Percentiles rank a stretch among this genome's conserved stretches.
Evolutionary conservation across 92 coral and sea anemone genomes (phyloP).

Genomic region (Metridium senile): DNA sequence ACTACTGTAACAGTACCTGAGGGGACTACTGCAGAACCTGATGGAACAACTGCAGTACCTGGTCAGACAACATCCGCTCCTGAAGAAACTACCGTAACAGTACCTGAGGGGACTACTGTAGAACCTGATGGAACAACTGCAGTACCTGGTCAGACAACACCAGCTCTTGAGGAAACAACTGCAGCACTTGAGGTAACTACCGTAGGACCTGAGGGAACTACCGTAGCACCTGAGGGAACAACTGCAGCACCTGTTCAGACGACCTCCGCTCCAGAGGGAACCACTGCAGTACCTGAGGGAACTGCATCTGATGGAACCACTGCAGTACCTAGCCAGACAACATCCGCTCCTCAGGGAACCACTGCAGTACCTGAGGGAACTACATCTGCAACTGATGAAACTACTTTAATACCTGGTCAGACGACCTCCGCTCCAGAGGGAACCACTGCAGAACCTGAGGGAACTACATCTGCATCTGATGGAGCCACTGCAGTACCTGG

Average conservation of each 20-base stretch:
- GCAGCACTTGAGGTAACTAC: background rate
- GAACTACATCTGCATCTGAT: too few relatives aligned
- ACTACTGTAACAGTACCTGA: too few relatives aligned
- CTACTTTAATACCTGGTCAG: background rate
- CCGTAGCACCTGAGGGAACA: background rate
- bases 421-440: too few relatives aligned
- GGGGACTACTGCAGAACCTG: too few relatives aligned
- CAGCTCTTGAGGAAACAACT: background rate
- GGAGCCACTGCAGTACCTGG: too few relatives aligned
- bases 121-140: background rate
- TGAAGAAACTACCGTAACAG: too few relatives aligned
- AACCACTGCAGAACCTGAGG: too few relatives aligned
- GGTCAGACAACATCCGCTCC: too few relatives aligned
- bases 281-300: background rate
- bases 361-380: background rate
- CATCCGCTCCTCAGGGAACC: background rate
- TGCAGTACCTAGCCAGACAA: background rate
- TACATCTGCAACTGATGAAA: background rate
- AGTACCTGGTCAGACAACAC: background rate
- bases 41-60: too few relatives aligned
- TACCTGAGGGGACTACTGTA: too few relatives aligned
- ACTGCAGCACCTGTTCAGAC: background rate
- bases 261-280: background rate
- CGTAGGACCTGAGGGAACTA: background rate
- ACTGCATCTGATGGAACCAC: background rate